Base-by-base conservation (phyloP, 2,888 invertebrate genomes). In the Sclerodermus sp. region DNA sequence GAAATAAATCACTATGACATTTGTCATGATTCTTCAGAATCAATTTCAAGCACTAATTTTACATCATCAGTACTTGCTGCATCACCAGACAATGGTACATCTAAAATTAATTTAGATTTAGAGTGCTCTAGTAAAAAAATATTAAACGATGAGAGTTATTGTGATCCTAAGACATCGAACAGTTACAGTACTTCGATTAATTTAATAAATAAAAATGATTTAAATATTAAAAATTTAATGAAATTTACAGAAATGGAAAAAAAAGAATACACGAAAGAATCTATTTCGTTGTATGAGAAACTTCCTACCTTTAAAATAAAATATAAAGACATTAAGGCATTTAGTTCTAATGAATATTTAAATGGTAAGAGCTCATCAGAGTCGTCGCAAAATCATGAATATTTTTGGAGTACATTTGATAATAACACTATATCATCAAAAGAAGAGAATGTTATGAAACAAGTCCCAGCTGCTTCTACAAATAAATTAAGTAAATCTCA, bases 21-120 rank as follows among this genome's bases (percentile, higher is more conserved):
- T 9, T 73, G 72, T 45, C 68, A 78, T 73, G 63, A 84, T 82
- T 64, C 81, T 64, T 82, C 82, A 61, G n/a, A n/a, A n/a, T n/a
- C n/a, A n/a, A 82, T 81, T 58, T 78, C 78, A 58, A 78, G 78
- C 6, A n/a, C 40, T 0, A 34, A 34, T 58, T 85, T 84, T 57
- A 83, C 80, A 10, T 75, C 77, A 1, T 75, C 77, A 0, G 49
- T 66, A 4, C 65, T 68, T 17, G 61, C 62, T 8, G 63, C 67
- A 65, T 73, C 73, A 0, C 68, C 73, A 0, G 75, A 71, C 14
- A 84, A 83, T 62, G 83, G 83, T 41, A 69, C 70, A 14, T 74
- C 71, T 12, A 77, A 77, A 1, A 49, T 62, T 0, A 75, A 70
- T 34, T 77, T 72, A 52, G 76, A 78, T 30, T 66, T 71, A 0